A percentile compares a stretch with the other conserved stretches of the same genome.
Conservation (phyloP, 2,797 vertebrate genomes). For the Rhincodon typus region DNA sequence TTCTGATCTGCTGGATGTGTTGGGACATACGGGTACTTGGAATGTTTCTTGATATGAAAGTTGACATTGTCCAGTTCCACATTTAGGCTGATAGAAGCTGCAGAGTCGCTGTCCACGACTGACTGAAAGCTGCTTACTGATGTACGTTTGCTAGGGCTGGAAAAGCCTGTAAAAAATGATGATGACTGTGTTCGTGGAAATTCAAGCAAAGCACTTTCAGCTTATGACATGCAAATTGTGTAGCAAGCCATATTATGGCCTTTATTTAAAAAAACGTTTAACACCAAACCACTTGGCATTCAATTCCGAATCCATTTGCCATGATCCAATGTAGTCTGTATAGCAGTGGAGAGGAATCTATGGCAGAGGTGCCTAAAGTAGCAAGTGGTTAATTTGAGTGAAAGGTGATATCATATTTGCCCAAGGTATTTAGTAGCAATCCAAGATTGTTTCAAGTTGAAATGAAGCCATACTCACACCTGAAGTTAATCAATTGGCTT, state of each 20-base stretch:
- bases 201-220: constrained; percentile 33
- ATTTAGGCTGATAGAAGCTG: constrained; percentile 95
- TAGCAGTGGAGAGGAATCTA: not conserved
- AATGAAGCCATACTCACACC: not conserved
- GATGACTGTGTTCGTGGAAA: constrained; percentile 33
- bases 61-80: constrained; percentile 98
- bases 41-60: constrained; percentile 99
- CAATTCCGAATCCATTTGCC: not conserved
- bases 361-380: not conserved
- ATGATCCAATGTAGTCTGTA: not conserved
- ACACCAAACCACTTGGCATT: constrained; percentile 4
- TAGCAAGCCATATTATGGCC: not conserved
- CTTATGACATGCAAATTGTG: constrained; percentile 24
- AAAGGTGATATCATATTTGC: not conserved
- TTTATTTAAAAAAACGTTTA: not conserved
- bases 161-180: constrained; percentile 66
- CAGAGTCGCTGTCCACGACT: constrained; percentile 93
- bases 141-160: constrained; percentile 95
- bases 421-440: not conserved
- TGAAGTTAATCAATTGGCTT: not conserved
- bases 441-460: not conserved
- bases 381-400: not conserved
- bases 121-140: constrained; percentile 99
- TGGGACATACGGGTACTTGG: constrained; percentile 93
- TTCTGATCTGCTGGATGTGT: constrained; percentile 82